Evolutionary conservation across 64 coral and sea anemone species (phyloP).

Genomic region (Hydrozoanthus tunicans): DNA sequence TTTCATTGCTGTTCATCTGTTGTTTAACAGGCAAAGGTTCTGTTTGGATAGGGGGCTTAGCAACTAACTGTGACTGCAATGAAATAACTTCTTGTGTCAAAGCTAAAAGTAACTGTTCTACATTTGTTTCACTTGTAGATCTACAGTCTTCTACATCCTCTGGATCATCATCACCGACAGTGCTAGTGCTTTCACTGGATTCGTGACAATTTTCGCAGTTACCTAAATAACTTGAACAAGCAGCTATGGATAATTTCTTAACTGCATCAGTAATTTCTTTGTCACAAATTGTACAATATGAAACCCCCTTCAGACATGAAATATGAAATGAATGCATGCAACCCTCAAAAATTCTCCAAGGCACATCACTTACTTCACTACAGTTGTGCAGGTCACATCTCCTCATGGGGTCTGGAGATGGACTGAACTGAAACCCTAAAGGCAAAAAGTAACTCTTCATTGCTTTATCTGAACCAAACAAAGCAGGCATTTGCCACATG

Average conservation of each 20-base stretch:
- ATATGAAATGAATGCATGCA: conserved; percentile 62
- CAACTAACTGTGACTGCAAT: too few species aligned
- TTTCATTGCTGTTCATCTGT: too few species aligned
- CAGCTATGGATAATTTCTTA: background rate
- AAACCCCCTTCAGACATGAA: background rate
- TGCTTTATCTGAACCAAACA: conserved; percentile 20
- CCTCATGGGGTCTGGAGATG: background rate
- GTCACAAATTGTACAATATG: background rate
- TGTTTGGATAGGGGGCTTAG: too few species aligned
- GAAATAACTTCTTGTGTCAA: too few species aligned
- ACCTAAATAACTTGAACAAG: background rate
- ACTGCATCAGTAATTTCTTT: background rate
- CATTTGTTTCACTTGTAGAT: too few species aligned
- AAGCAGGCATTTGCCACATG: background rate
- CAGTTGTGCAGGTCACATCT: conserved; percentile 44
- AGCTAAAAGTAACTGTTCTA: too few species aligned
- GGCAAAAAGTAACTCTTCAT: conserved; percentile 33
- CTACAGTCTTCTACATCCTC: too few species aligned
- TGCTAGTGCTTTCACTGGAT: background rate
- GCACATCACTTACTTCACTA: background rate
- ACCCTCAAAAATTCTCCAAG: conserved; percentile 48
- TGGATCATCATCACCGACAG: background rate
- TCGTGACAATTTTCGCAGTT: background rate
- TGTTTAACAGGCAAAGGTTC: too few species aligned
- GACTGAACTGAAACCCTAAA: conserved; percentile 37